Evolutionary conservation across 1,140 invertebrate species (phyloP), one percentile per base, ranked within the genome.

Genomic region (Sminthurinus signatus): DNA sequence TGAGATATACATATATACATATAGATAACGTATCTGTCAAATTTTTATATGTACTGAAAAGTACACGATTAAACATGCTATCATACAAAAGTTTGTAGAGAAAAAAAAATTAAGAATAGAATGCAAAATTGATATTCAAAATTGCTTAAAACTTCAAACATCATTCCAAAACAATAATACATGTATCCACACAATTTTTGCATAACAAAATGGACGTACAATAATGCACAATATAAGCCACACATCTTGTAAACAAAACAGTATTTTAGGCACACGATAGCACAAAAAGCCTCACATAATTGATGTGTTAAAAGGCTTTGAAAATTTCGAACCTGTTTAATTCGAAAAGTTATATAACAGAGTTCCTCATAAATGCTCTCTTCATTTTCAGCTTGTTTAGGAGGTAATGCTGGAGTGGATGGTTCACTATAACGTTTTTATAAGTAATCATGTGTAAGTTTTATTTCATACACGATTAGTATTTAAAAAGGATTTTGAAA

Each of bases 301-400:
- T 48, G n/a, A n/a, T n/a, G n/a, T n/a, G n/a, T 48, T 8, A 48
- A 48, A 48, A 8, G 15, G 46, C 5, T 23, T 3, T 60, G 27
- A 19, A 32, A 55, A 50, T 19, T 48, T 42, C 54, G 28, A 58
- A 64, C 54, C 65, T 56, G 61, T 48, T 62, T 70, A 31, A 75
- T 69, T 44, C 73, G 72, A 76, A 89, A 86, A 67, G 87, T 89
- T 67, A 90, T 86, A 76, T 89, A 90, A 80, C 88, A 91, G 55
- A 92, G 82, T 77, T 91, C 87, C 78, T 90, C 88, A 76, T 93
- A 93, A 73, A 90, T 86, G 76, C 89, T 86, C 75, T 90, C 87
- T 68, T 90, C 87, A 57, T 83, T 81, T 71, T 86, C 85, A 68
- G 81, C 27, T 39, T 31, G 17, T 55, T 50, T 62, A n/a, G 62